Conservation (phyloP, 1,140 invertebrate genomes). For the Acyrthosiphon pisum region DNA sequence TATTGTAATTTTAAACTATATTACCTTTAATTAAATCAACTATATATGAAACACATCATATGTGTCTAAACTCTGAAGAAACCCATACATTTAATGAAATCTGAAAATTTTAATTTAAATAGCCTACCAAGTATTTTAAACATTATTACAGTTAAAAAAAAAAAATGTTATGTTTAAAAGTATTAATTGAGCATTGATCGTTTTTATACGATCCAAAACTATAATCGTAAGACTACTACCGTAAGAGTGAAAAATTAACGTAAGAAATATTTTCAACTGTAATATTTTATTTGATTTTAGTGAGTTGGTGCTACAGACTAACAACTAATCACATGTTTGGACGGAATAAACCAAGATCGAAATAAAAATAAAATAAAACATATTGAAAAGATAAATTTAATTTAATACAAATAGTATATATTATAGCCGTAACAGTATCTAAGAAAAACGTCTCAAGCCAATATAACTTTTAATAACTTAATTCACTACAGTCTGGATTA, state of each 20-base stretch:
- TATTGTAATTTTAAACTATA: no score
- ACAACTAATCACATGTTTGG: background rate
- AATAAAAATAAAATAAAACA: background rate
- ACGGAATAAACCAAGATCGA: background rate
- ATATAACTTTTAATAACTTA: constrained; percentile 55
- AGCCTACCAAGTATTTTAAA: background rate
- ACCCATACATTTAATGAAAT: background rate
- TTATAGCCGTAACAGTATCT: background rate
- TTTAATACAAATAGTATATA: background rate
- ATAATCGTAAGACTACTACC: no score
- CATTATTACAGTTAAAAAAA: background rate
- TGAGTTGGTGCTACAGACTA: no score
- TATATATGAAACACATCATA: background rate
- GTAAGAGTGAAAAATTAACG: no score
- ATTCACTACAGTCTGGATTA: constrained; percentile 40
- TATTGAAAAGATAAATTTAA: background rate
- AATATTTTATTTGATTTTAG: no score
- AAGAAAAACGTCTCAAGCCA: background rate
- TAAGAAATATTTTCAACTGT: no score
- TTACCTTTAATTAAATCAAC: no score
- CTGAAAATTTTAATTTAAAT: background rate
- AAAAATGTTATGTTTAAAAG: background rate
- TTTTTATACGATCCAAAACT: background rate
- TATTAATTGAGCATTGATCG: background rate
- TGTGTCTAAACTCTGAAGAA: background rate